phyloP scores from a whole-genome alignment of 2,113 vertebrate genomes.

The Sceloporus undulatus region DNA sequence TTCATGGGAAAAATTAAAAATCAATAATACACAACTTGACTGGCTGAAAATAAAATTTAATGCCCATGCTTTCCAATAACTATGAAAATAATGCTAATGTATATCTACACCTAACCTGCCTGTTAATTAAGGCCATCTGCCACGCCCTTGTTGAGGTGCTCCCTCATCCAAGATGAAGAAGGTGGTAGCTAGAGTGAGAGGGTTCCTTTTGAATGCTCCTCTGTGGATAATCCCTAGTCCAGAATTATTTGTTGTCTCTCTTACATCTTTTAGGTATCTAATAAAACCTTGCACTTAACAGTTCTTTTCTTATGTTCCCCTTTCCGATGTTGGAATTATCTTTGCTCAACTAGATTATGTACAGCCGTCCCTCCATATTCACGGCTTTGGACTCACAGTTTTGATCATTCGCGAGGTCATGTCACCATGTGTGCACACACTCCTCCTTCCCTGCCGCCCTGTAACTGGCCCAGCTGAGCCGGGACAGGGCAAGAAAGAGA shows the following conservation, averaged over 20 bases:
- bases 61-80: too few species aligned
- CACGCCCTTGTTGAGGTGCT: background rate
- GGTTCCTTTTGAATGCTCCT: background rate
- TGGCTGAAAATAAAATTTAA: background rate
- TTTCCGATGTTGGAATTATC: background rate
- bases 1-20: background rate
- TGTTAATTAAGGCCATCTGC: background rate
- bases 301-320: too few species aligned
- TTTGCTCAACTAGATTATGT: background rate
- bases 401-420: too few species aligned
- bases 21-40: background rate
- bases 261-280: too few species aligned
- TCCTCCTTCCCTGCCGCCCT: too few species aligned
- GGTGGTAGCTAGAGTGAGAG: background rate
- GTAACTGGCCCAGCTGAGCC: too few species aligned
- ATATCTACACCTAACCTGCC: background rate
- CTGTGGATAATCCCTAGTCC: background rate
- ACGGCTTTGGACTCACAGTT: too few species aligned
- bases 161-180: background rate
- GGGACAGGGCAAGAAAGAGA: too few species aligned
- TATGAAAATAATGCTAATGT: background rate
- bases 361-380: too few species aligned
- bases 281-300: background rate
- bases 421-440: too few species aligned
- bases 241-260: background rate